Percentiles rank a stretch among this genome's conserved stretches.
phyloP scores from a whole-genome alignment of 2,113 vertebrate genomes.

The Oncorhynchus nerka region DNA sequence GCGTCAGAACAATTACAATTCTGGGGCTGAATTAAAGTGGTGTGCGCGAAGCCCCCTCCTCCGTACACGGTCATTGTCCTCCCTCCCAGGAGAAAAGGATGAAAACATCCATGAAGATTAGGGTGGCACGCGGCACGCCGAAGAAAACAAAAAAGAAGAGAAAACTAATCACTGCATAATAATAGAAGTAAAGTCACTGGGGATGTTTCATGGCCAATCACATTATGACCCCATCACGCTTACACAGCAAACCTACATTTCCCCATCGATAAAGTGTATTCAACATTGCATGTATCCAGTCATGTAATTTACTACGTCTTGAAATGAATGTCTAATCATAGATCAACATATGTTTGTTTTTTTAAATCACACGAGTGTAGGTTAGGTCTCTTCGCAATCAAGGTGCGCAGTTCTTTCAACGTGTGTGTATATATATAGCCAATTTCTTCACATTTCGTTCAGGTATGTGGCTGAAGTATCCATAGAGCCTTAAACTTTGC shows the following conservation, averaged over 20 bases:
- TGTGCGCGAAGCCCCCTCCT: background rate
- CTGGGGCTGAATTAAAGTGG: conserved; percentile 47
- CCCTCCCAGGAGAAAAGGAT: background rate
- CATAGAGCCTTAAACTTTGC: background rate
- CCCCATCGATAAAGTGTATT: too few relatives aligned
- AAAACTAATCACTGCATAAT: background rate
- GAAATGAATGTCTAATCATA: too few relatives aligned
- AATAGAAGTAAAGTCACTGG: background rate
- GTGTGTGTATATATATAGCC: too few relatives aligned
- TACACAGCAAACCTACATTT: background rate
- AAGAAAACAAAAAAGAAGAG: conserved; percentile 15
- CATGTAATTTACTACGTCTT: too few relatives aligned
- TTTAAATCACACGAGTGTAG: too few relatives aligned
- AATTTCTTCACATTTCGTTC: too few relatives aligned
- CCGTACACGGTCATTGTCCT: background rate
- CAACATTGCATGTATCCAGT: too few relatives aligned
- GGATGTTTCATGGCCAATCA: background rate
- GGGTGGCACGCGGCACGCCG: conserved; percentile 27
- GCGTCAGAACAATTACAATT: conserved; percentile 58
- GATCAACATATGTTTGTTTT: too few relatives aligned
- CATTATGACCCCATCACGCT: background rate
- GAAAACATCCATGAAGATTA: conserved; percentile 25
- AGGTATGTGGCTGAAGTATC: background rate
- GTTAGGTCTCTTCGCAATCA: too few relatives aligned
- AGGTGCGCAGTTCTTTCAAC: too few relatives aligned